These are phyloP conservation scores for Poeciliopsis gracilis DNA, from an alignment of 2,797 vertebrate species.

Conservation along the genomic window DNA sequence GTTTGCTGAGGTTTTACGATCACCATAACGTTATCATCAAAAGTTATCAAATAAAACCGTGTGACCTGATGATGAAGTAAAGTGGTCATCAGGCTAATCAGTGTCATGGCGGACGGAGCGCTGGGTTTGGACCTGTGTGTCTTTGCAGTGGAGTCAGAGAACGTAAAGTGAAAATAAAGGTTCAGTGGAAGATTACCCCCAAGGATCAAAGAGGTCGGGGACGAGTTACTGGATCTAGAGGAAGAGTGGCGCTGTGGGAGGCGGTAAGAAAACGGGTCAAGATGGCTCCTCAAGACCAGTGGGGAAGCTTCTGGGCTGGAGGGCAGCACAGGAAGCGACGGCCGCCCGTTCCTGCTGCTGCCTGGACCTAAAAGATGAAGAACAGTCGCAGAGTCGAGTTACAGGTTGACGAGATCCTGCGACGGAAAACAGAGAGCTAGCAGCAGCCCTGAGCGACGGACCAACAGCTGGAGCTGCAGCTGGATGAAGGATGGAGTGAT, in stretches of 20 bases:
- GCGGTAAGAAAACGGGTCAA: conserved; percentile 62
- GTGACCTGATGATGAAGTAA: too few relatives aligned
- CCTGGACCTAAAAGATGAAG: conserved; percentile 74
- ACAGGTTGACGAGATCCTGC: conserved; percentile 17
- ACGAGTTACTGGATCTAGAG: conserved; percentile 66
- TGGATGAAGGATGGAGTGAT: conserved; percentile 5
- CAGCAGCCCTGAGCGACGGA: conserved; percentile 55
- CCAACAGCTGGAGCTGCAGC: conserved; percentile 2
- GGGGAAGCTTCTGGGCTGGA: conserved; percentile 46
- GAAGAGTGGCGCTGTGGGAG: conserved; percentile 49
- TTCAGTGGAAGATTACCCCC: conserved; percentile 72
- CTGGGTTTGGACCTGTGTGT: neutral
- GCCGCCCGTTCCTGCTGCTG: conserved; percentile 53
- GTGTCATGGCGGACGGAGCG: neutral
- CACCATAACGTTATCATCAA: too few relatives aligned
- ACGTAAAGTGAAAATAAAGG: neutral
- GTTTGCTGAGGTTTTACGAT: too few relatives aligned
- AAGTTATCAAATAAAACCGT: too few relatives aligned
- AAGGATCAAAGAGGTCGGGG: conserved; percentile 53
- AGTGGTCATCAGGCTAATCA: too few relatives aligned
- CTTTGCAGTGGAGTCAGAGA: neutral
- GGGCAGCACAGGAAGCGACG: conserved; percentile 56
- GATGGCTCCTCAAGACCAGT: conserved; percentile 52
- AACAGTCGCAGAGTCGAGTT: conserved; percentile 59
- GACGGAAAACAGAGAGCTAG: conserved; percentile 34